These are phyloP conservation scores for Takifugu ocellatus DNA, from an alignment of 2,797 vertebrate genomes.

Conservation along the genomic window DNA sequence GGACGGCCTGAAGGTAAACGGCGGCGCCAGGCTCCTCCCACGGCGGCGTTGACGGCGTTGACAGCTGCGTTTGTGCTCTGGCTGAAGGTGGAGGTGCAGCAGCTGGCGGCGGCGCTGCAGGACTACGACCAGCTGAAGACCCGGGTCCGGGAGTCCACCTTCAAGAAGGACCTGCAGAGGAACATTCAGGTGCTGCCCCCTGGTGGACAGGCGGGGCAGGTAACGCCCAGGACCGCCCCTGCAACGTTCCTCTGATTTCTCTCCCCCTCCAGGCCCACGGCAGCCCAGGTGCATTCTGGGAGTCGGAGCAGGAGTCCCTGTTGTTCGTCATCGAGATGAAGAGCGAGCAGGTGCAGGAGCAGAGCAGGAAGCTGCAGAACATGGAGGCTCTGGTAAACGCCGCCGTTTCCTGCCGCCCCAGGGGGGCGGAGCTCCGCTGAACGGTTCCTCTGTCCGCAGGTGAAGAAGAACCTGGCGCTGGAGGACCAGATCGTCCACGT, in stretches of 20 bases:
- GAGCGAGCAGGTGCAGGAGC: constrained; percentile 80
- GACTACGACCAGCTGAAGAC: constrained; percentile 81
- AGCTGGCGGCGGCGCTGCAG: constrained; percentile 76
- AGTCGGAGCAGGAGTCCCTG: constrained; percentile 91
- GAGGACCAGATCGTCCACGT: constrained; percentile 82
- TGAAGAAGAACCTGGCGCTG: constrained; percentile 81
- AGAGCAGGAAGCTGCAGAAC: constrained; percentile 81
- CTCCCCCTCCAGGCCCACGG: constrained; percentile 78
- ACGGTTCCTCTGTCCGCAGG: constrained; percentile 58
- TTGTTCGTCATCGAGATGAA: constrained; percentile 96
- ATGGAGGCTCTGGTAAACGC: constrained; percentile 78
- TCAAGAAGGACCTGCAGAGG: constrained; percentile 84
- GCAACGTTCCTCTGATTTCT: background rate
- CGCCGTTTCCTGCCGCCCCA: background rate
- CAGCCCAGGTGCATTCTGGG: constrained; percentile 91
- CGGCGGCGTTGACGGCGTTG: background rate
- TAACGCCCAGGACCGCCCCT: too few relatives aligned
- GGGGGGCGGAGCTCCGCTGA: too few relatives aligned
- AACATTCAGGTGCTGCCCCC: constrained; percentile 80
- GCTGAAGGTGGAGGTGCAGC: constrained; percentile 71
- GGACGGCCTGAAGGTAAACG: constrained; percentile 72
- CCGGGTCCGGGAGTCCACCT: constrained; percentile 77
- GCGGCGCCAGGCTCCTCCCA: background rate
- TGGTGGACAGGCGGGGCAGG: too few relatives aligned
- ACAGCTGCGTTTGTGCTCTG: background rate